Evolutionary conservation across 2,113 vertebrate species (phyloP), one percentile per base, ranked within the genome.

Genomic region (Sisor rabdophorus): DNA sequence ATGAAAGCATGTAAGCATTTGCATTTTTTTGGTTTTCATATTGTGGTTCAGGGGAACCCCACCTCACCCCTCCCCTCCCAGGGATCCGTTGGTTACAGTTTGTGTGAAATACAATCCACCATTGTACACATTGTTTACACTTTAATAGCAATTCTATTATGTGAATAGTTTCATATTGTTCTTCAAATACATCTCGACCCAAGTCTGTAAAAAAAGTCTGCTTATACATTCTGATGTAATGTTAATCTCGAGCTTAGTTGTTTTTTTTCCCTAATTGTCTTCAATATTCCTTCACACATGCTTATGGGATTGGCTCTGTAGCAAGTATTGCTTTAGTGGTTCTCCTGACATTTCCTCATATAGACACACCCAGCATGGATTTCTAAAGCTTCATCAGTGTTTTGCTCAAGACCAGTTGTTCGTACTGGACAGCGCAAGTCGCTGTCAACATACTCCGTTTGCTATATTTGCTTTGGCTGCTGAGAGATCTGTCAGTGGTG

Each of bases 401-500:
- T 67, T 48, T 69, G n/a, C 55, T 69, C 26, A 15, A 74, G 59
- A 52, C 12, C 72, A 52, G 56, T 61, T 61, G 56, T n/a, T 50
- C 71, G 48, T 64, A 58, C 52, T n/a, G 40, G 54, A 36, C 36
- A 56, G 63, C 19, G 12, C 28, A 32, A 69, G 52, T 75, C 28
- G 69, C 68, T 50, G 69, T 53, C 11, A 19, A 54, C 61, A 60
- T 22, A 67, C 30, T 71, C 24, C 50, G 11, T 65, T 75, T 52
- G 58, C 72, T 55, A 56, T 56, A 71, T 78, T 71, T 56, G 71
- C 71, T 7, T 47, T 71, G 75, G 22, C 64, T 74, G 48, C 54
- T 71, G 60, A 68, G 61, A 55, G 50, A 7, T 48, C 60, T 82
- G 60, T 82, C 81, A 70, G 10, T 47, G 61, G 53, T 54, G 65